Evolutionary conservation across 2,113 vertebrate genomes (phyloP).

Genomic region (Pagrus major): DNA sequence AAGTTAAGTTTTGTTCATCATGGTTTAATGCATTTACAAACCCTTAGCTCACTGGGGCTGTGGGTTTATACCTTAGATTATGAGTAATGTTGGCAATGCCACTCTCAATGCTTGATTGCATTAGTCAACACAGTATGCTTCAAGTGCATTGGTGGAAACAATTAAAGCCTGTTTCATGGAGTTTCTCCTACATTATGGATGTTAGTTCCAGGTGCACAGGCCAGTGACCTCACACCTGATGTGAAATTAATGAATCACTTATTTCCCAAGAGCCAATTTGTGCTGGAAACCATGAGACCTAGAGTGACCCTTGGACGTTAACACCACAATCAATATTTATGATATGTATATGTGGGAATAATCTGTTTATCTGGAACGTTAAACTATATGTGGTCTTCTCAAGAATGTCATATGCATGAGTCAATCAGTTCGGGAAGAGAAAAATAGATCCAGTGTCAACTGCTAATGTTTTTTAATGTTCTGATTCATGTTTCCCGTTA

Average conservation of each 20-base stretch:
- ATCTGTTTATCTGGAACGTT: background rate
- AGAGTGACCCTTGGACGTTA: constrained; percentile 27
- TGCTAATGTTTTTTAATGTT: no score
- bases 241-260: constrained; percentile 32
- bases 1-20: constrained; percentile 30
- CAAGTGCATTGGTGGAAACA: constrained; percentile 4
- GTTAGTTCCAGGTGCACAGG: background rate
- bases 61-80: background rate
- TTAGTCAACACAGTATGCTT: constrained; percentile 29
- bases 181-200: constrained; percentile 23
- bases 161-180: constrained; percentile 9
- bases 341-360: constrained; percentile 18
- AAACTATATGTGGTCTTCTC: background rate
- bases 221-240: constrained; percentile 23
- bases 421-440: background rate
- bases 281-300: constrained; percentile 7
- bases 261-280: constrained; percentile 54
- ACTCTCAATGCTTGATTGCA: constrained; percentile 20
- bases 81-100: background rate
- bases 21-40: constrained; percentile 47
- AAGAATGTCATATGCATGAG: background rate
- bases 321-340: constrained; percentile 55
- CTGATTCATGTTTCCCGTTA: constrained; percentile 4
- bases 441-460: background rate
- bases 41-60: background rate